Base-by-base conservation (phyloP, 2,888 invertebrate species). In the Euphydryas editha region DNA sequence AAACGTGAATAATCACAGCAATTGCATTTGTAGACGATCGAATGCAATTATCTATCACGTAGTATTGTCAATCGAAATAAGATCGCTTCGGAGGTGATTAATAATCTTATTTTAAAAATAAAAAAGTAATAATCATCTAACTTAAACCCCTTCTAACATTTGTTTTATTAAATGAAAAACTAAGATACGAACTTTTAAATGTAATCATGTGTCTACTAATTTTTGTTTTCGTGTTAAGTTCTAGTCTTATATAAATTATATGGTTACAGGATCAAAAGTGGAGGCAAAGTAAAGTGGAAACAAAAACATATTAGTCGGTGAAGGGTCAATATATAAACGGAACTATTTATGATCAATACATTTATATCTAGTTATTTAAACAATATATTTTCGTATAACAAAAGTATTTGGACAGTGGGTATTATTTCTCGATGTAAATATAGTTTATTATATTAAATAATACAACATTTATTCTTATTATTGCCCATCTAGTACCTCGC, bases 241-340 rank as follows among this genome's bases (percentile, higher is more conserved):
- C 11, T 7, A 18, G 6, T 21, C 51, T 68, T 7, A 60, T 17
- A 17, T 58, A 51, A 42, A 67, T 72, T 72, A 62, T 65, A 66
- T 73, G 76, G 82, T 92, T 91, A 75, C 92, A 92, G 92, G 92
- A 92, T 75, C 92, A 90, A 81, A 92, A 91, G 80, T 92, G 92
- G 92, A 82, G 92, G 79, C 90, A 89, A 79, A 90, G 86, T 82
- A 92, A 90, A 85, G 77, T 81, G 78, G 91, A 91, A 79, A 76
- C 81, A 71, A 72, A 71, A 65, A 72, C 67, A 65, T 68, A 69
- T 59, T 73, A 72, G 51, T 49, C n/a, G 65, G 55, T 67, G 64
- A 20, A 56, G 58, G 59, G 20, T 42, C 30, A 57, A 42, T 47
- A 59, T 47, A 24, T 49, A 44, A 21, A 55, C 64, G 62, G 59